Evolutionary conservation across 2,888 invertebrate species (phyloP).

Genomic region (Diloba caeruleocephala): DNA sequence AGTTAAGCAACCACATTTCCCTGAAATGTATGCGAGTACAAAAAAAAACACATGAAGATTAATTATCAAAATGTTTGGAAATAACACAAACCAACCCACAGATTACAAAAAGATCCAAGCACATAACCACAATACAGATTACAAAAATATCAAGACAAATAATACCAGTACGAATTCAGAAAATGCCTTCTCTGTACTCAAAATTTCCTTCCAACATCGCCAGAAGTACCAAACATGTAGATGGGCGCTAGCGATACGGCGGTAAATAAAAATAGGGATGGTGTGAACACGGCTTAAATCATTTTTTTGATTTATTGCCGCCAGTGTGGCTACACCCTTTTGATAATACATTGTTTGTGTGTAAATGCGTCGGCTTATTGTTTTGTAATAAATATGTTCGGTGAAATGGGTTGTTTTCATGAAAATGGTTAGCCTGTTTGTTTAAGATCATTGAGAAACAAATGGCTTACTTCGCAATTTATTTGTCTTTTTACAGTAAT

Average conservation of each 20-base stretch:
- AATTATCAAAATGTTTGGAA: too few relatives aligned
- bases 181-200: constrained; percentile 37
- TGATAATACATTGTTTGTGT: constrained; percentile 45
- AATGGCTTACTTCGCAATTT: too few relatives aligned
- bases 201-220: constrained; percentile 22
- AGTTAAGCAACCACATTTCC: too few relatives aligned
- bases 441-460: too few relatives aligned
- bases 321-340: constrained; percentile 62
- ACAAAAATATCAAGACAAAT: too few relatives aligned
- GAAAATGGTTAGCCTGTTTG: constrained; percentile 3
- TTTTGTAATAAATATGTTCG: constrained; percentile 22
- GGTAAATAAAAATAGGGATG: constrained; percentile 76
- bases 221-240: constrained; percentile 71
- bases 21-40: too few relatives aligned
- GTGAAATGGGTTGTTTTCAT: constrained; percentile 11
- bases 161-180: neutral
- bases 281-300: constrained; percentile 79
- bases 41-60: too few relatives aligned
- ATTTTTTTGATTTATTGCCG: constrained; percentile 72
- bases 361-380: constrained; percentile 19
- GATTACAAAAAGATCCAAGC: too few relatives aligned
- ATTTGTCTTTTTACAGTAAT: too few relatives aligned
- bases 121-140: too few relatives aligned
- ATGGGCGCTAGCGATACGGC: constrained; percentile 62
- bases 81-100: too few relatives aligned